Evolutionary conservation across 2,113 vertebrate genomes (phyloP), one percentile per base, ranked within the genome.

Genomic region (Anhinga anhinga): DNA sequence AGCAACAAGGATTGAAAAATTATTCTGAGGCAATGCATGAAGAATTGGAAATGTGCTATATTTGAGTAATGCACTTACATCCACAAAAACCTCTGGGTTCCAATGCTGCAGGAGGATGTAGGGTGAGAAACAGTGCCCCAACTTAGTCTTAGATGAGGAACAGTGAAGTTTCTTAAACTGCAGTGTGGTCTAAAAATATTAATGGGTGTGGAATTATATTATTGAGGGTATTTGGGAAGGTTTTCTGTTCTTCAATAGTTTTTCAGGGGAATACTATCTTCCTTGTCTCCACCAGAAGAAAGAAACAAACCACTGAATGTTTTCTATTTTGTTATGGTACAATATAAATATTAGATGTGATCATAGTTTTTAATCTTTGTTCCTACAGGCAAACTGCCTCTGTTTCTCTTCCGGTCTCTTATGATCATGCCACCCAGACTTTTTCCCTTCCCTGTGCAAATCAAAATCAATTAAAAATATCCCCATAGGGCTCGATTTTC

Each of bases 391-490:
- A 79, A 72, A 72, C 32, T 90, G 36, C 49, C 49, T 82, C 73
- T 81, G 50, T 66, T 88, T 92, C 56, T 42, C 56, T 94, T 97
- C 44, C 82, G 38, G 40, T 82, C 36, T 85, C 62, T 91, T 74
- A 93, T 76, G 92, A 92, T 94, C 69, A 73, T 55, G 38, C 76
- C 89, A 96, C 91, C 88, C 85, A 84, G 83, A 87, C 93, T 95
- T 32, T 97, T 97, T 96, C 58, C 78, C 52, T 94, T 96, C 95
- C 84, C 90, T 91, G 67, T 94, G 93, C 95, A 92, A 81, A 96
- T 92, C 91, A 96, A 70, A 93, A 97, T 95, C 56, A 82, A 96
- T 97, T 95, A 95, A 88, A 97, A 76, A 50, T 76, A 79, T 72
- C 61, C 93, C 69, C 81, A 82, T n/a, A 95, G 82, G 85, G 90